phyloP scores from a whole-genome alignment of 2,888 invertebrate species.

The Morpho achilles region DNA sequence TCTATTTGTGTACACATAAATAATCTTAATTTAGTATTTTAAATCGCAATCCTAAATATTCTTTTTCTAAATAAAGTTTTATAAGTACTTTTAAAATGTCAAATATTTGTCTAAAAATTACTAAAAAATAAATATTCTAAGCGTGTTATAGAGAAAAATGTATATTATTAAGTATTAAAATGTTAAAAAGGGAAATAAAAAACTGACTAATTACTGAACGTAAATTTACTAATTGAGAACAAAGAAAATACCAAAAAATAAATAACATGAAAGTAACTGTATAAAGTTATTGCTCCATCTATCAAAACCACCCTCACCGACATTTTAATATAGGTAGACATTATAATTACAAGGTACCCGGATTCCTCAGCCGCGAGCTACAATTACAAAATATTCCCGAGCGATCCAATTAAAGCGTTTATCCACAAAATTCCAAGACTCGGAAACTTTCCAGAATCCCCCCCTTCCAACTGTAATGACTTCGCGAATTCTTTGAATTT shows the following conservation, averaged over 20 bases:
- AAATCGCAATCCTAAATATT: too few species aligned
- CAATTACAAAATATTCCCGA: slow-evolving; percentile 72
- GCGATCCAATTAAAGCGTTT: slow-evolving; percentile 75
- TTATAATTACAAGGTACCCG: slow-evolving; percentile 26
- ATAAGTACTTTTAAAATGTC: too few species aligned
- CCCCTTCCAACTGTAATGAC: slow-evolving; percentile 34
- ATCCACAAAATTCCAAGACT: slow-evolving; percentile 71
- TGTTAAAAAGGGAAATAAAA: too few species aligned
- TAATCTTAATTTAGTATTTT: too few species aligned
- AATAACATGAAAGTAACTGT: not conserved
- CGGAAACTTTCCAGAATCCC: slow-evolving; percentile 61
- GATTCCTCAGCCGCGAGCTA: slow-evolving; percentile 40
- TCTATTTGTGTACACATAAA: too few species aligned
- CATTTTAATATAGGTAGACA: slow-evolving; percentile 7
- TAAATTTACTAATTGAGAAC: not conserved
- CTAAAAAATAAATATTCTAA: too few species aligned
- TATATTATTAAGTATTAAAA: too few species aligned
- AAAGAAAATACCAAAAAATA: not conserved
- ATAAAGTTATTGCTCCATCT: not conserved
- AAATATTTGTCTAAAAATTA: too few species aligned
- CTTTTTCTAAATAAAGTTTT: too few species aligned
- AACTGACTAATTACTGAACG: too few species aligned
- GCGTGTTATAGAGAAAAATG: too few species aligned
- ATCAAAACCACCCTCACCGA: slow-evolving; percentile 4
- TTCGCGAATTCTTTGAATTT: slow-evolving; percentile 58